A percentile compares a stretch with the other conserved stretches of the same genome.
These are phyloP conservation scores for Chrysemys picta DNA, from an alignment of 2,113 vertebrate species.

Conservation along the genomic window DNA sequence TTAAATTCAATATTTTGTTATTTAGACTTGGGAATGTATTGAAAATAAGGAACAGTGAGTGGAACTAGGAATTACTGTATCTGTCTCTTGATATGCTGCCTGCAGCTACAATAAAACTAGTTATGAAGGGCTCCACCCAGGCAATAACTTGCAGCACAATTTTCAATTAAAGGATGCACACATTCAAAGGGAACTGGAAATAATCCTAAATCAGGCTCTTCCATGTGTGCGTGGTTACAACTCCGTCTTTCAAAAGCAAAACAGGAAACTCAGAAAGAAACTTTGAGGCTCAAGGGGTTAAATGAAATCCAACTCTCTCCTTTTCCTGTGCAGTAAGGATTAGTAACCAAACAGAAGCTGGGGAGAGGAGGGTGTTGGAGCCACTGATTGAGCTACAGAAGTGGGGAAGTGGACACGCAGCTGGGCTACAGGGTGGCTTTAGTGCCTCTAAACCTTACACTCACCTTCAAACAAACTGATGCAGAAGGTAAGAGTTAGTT, in stretches of 20 bases:
- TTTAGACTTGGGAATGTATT: background rate
- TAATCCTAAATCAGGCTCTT: background rate
- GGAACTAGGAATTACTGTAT: slow-evolving; percentile 9
- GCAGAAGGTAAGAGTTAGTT: slow-evolving; percentile 40
- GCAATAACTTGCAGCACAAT: slow-evolving; percentile 26
- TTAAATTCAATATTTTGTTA: background rate
- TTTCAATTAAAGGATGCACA: background rate
- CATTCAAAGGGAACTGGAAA: slow-evolving; percentile 14
- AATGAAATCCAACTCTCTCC: slow-evolving; percentile 76
- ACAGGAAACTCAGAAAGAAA: slow-evolving; percentile 40
- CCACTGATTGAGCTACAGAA: slow-evolving; percentile 23
- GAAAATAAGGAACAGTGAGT: background rate
- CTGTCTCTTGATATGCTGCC: slow-evolving; percentile 22
- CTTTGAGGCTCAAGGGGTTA: slow-evolving; percentile 64
- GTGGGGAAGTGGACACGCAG: background rate
- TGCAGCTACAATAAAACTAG: slow-evolving; percentile 47
- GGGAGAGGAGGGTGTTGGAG: slow-evolving; percentile 14
- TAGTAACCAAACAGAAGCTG: slow-evolving; percentile 71
- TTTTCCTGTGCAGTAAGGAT: slow-evolving; percentile 72
- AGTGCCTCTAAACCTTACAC: background rate
- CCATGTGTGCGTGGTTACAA: rapidly evolving
- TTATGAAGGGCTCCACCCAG: slow-evolving; percentile 64
- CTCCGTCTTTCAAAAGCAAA: background rate
- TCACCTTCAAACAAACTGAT: background rate
- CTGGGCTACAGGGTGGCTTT: background rate